phyloP scores from a whole-genome alignment of 2,888 invertebrate species.

The Pyrocoelia pectoralis region DNA sequence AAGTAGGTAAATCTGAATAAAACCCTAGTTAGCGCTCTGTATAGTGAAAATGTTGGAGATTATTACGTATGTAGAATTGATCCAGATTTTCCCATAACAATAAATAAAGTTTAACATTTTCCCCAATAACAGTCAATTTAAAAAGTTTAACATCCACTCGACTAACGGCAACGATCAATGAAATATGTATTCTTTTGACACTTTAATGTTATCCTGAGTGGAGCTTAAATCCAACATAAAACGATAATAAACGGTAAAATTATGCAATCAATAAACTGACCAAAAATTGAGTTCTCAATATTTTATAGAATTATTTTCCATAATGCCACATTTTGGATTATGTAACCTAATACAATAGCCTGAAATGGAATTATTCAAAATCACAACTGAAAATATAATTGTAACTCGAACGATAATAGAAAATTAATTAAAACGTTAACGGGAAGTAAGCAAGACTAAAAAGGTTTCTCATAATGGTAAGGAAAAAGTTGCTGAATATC shows the following conservation, averaged over 20 bases:
- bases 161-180: neutral
- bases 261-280: neutral
- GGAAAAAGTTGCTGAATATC: slow-evolving; percentile 4
- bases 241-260: neutral
- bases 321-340: neutral
- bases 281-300: neutral
- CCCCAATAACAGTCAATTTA: slow-evolving; percentile 1
- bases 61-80: too few relatives aligned
- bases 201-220: slow-evolving; percentile 1
- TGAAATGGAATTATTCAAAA: neutral
- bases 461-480: slow-evolving; percentile 5
- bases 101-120: neutral
- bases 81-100: too few relatives aligned
- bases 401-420: slow-evolving; percentile 8
- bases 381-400: slow-evolving; percentile 5
- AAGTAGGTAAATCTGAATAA: too few relatives aligned
- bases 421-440: slow-evolving; percentile 13
- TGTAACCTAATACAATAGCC: neutral
- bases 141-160: neutral
- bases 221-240: neutral
- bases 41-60: too few relatives aligned
- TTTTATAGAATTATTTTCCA: neutral
- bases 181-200: slow-evolving; percentile 1
- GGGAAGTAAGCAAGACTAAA: slow-evolving; percentile 6
- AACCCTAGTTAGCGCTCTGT: too few relatives aligned